phyloP scores from a whole-genome alignment of 2,888 invertebrate species.

The Drosophila anomalata region DNA sequence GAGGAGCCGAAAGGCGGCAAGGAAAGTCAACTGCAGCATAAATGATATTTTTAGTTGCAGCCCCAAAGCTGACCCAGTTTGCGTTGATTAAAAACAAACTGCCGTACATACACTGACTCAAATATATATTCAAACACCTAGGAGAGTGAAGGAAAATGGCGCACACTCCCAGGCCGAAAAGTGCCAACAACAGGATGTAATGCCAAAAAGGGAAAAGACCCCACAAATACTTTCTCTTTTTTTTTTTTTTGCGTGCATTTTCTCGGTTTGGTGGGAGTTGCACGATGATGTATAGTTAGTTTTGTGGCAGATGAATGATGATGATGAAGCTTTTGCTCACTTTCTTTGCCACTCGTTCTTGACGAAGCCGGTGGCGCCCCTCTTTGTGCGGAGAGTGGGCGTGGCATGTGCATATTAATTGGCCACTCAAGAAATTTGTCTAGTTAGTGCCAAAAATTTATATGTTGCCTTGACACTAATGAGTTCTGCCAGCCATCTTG shows the following conservation, averaged over 20 bases:
- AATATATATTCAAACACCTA: constrained; percentile 24
- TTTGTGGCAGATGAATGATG: constrained; percentile 14
- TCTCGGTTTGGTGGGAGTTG: constrained; percentile 49
- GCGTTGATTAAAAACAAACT: constrained; percentile 79
- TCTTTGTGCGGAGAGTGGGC: constrained; percentile 13
- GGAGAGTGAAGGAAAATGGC: constrained; percentile 8
- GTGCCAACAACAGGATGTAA: constrained; percentile 16
- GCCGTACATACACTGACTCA: constrained; percentile 43
- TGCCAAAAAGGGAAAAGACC: constrained; percentile 4
- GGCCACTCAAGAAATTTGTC: constrained; percentile 54
- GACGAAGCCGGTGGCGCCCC: constrained; percentile 42
- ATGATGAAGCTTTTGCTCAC: constrained; percentile 38
- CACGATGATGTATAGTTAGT: constrained; percentile 17
- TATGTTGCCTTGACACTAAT: constrained; percentile 76
- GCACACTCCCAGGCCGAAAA: constrained; percentile 54
- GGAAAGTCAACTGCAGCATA: constrained; percentile 73
- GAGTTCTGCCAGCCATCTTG: constrained; percentile 41
- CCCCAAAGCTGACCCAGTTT: constrained; percentile 74
- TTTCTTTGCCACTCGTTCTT: constrained; percentile 38
- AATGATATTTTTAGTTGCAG: constrained; percentile 78
- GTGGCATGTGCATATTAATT: constrained; percentile 50
- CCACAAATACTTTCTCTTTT: constrained; percentile 66
- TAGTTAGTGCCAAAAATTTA: constrained; percentile 68
- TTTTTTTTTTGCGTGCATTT: neutral
- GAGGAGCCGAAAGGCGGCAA: constrained; percentile 32